These are phyloP conservation scores for Petrocephalus zakoni DNA, from an alignment of 2,113 vertebrate species.

Conservation along the genomic window DNA sequence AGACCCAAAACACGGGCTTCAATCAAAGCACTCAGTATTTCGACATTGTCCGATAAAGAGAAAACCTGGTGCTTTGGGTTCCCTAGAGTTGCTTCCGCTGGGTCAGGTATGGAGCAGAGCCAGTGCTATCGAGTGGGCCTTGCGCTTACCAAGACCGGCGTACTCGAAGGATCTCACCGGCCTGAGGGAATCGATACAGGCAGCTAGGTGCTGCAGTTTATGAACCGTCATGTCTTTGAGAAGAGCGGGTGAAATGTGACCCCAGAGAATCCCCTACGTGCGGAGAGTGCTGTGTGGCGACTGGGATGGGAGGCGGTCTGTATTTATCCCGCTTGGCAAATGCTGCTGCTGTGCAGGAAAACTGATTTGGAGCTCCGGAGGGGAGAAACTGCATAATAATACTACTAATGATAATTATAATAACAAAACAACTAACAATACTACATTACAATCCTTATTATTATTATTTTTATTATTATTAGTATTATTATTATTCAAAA, in stretches of 20 bases:
- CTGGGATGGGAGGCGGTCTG: background rate
- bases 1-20: background rate
- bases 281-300: background rate
- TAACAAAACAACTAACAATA: background rate
- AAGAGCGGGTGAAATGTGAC: background rate
- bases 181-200: background rate
- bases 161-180: background rate
- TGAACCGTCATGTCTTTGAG: background rate
- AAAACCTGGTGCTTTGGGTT: background rate
- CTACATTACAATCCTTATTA: background rate
- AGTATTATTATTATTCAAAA: background rate
- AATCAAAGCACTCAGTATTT: background rate
- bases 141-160: background rate
- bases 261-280: background rate
- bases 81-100: background rate
- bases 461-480: too few species aligned
- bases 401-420: background rate
- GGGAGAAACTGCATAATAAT: background rate
- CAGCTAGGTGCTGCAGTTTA: background rate
- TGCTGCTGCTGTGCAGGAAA: slow-evolving; percentile 18
- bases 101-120: background rate
- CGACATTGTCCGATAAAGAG: background rate
- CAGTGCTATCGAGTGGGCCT: background rate
- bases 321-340: background rate
- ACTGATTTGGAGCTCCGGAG: background rate